A percentile compares a stretch with the other conserved stretches of the same genome.
These are phyloP conservation scores for Athene noctua DNA, from an alignment of 2,113 vertebrate species.

Conservation along the genomic window DNA sequence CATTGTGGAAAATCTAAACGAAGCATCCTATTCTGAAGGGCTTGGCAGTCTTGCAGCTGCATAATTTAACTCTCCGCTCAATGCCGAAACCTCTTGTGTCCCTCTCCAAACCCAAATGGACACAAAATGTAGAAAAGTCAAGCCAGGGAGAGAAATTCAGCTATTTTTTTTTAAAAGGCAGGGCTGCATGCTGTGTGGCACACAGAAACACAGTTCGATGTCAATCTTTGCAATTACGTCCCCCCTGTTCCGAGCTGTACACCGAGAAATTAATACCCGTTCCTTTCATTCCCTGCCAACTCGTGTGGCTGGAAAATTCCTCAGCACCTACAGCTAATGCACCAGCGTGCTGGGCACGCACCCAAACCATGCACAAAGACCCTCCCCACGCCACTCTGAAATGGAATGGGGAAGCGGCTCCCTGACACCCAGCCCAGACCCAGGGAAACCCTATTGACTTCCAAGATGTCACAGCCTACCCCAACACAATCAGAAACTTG, in stretches of 20 bases:
- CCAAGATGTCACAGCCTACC: not conserved
- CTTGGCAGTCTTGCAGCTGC: conserved; percentile 75
- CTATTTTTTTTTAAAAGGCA: conserved; percentile 31
- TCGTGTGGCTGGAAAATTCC: conserved; percentile 50
- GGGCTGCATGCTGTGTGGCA: conserved; percentile 52
- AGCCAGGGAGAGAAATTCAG: conserved; percentile 44
- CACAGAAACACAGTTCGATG: not conserved
- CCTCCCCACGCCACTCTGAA: not conserved
- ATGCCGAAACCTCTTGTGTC: conserved; percentile 69
- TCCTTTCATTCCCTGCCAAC: conserved; percentile 68
- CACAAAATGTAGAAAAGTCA: conserved; percentile 72
- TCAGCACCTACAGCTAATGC: conserved; percentile 27
- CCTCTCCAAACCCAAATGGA: conserved; percentile 73
- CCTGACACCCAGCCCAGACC: not conserved
- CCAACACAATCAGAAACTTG: not conserved
- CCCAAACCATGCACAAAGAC: not conserved
- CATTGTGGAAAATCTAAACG: conserved; percentile 82
- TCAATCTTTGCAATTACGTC: not conserved
- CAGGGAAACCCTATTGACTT: not conserved
- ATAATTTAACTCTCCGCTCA: conserved; percentile 71
- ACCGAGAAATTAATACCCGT: conserved; percentile 54
- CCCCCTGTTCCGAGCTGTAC: not conserved
- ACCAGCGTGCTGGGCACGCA: conserved; percentile 2
- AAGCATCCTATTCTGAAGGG: conserved; percentile 79
- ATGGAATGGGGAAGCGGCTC: not conserved